These are phyloP conservation scores for Pyrocephalus nanus DNA, from an alignment of 2,797 vertebrate genomes.

Conservation along the genomic window DNA sequence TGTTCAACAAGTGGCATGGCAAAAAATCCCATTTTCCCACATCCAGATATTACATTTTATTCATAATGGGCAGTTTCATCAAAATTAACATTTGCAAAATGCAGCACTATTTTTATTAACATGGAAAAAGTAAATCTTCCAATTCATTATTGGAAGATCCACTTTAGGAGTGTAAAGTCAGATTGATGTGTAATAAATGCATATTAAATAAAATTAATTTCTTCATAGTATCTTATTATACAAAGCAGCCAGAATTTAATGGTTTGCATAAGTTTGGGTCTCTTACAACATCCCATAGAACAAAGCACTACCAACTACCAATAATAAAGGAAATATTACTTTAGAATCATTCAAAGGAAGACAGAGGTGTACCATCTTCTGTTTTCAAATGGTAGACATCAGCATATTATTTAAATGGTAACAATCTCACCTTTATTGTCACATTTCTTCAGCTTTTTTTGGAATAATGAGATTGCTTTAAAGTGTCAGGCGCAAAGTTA, in stretches of 20 bases:
- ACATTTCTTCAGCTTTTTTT: neutral
- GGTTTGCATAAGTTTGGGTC: neutral
- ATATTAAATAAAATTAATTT: neutral
- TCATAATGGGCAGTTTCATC: neutral
- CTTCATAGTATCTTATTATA: neutral
- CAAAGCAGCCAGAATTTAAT: neutral
- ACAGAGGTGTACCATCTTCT: neutral
- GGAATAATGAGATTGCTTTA: neutral
- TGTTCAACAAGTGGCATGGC: neutral
- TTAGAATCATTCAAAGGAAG: neutral
- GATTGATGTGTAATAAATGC: neutral
- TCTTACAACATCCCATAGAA: neutral
- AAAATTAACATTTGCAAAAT: neutral
- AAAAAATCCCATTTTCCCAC: neutral
- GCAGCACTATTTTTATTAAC: neutral
- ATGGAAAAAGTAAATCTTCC: neutral
- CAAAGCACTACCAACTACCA: neutral
- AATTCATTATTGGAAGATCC: neutral
- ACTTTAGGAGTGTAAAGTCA: neutral
- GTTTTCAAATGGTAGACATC: neutral
- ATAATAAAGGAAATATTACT: neutral
- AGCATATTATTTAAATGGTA: neutral
- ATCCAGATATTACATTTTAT: neutral
- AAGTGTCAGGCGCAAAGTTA: neutral
- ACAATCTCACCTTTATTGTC: neutral